Percentiles rank a stretch among this genome's conserved stretches.
Evolutionary conservation across 2,888 invertebrate species (phyloP).

Genomic region (Clistopyga incitator): DNA sequence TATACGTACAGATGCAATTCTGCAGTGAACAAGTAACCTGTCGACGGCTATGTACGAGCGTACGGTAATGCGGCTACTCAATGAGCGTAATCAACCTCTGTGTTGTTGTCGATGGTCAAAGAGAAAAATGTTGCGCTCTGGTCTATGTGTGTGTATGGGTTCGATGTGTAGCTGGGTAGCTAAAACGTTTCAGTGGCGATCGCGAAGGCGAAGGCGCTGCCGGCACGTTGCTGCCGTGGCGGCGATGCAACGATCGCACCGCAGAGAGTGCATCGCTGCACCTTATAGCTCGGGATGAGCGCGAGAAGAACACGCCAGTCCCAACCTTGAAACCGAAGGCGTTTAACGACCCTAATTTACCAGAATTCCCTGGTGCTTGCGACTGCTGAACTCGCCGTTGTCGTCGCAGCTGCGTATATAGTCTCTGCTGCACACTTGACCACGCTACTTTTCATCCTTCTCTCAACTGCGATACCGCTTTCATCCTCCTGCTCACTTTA

Average conservation of each 20-base stretch:
- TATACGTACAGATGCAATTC: too few species aligned
- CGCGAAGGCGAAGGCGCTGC: constrained; percentile 45
- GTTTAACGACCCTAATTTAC: constrained; percentile 69
- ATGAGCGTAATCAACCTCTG: not conserved
- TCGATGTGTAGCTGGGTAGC: constrained; percentile 20
- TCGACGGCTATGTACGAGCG: not conserved
- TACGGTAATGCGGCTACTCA: not conserved
- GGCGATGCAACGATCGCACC: constrained; percentile 40
- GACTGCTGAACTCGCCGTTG: constrained; percentile 32
- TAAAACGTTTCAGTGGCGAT: constrained; percentile 44
- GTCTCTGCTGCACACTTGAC: constrained; percentile 38
- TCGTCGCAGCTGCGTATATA: constrained; percentile 19
- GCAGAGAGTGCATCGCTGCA: constrained; percentile 36
- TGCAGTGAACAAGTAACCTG: too few species aligned
- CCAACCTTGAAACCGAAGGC: constrained; percentile 68
- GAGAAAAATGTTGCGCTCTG: constrained; percentile 8
- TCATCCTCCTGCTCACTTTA: not conserved
- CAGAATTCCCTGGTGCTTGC: constrained; percentile 50
- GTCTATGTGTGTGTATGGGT: constrained; percentile 24
- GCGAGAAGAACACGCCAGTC: constrained; percentile 56
- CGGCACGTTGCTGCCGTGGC: constrained; percentile 5
- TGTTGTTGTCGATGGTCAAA: constrained; percentile 7
- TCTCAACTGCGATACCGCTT: not conserved
- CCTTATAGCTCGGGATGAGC: constrained; percentile 48
- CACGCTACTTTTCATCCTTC: constrained; percentile 41